Evolutionary conservation across 2,113 vertebrate genomes (phyloP).

Genomic region (Myiozetetes cayanensis): DNA sequence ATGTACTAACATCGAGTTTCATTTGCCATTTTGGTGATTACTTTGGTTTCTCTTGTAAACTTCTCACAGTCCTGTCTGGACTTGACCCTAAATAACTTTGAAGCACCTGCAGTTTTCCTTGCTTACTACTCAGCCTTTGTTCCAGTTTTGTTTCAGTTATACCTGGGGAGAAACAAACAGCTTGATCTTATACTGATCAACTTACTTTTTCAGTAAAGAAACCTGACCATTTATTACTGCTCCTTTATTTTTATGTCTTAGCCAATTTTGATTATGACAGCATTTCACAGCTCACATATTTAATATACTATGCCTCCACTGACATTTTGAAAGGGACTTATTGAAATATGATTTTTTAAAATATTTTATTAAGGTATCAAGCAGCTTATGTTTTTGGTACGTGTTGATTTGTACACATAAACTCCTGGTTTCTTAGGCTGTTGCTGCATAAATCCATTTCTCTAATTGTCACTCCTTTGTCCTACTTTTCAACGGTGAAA

Average conservation of each 20-base stretch:
- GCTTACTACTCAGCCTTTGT: background rate
- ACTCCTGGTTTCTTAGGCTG: background rate
- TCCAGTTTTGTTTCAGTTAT: background rate
- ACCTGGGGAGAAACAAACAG: background rate
- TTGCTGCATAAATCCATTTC: background rate
- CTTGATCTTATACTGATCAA: background rate
- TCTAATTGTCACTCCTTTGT: background rate
- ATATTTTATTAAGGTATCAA: background rate
- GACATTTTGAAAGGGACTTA: background rate
- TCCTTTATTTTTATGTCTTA: background rate
- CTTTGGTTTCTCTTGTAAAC: slow-evolving; percentile 40
- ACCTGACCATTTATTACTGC: background rate
- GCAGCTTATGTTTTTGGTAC: accelerated
- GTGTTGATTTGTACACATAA: background rate
- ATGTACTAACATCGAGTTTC: background rate
- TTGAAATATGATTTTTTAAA: background rate
- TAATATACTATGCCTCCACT: background rate
- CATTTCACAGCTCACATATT: background rate
- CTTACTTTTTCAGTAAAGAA: background rate
- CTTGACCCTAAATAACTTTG: slow-evolving; percentile 26
- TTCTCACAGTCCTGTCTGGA: slow-evolving; percentile 30
- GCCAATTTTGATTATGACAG: background rate
- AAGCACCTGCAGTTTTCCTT: slow-evolving; percentile 31
- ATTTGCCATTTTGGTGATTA: slow-evolving; percentile 16
- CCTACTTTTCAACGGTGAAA: background rate